Percentiles rank a stretch among this genome's conserved stretches.
These are phyloP conservation scores for Drosophila rellima DNA, from an alignment of 2,888 invertebrate genomes.

Conservation along the genomic window DNA sequence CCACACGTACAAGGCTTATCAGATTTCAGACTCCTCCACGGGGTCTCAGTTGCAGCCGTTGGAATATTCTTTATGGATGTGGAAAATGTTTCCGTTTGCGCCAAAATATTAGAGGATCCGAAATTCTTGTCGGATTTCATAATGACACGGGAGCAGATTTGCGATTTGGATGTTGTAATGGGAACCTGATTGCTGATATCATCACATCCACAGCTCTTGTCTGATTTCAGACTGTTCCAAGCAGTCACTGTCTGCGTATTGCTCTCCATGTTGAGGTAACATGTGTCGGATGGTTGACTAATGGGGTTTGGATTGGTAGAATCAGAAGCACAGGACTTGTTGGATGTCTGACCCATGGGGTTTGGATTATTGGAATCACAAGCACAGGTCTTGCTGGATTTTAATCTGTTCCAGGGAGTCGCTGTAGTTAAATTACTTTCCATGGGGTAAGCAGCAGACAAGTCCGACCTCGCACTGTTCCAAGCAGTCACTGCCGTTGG, in stretches of 20 bases:
- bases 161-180: background rate
- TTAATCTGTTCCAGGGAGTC: background rate
- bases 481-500: background rate
- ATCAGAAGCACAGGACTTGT: background rate
- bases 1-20: conserved; percentile 5
- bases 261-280: background rate
- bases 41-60: background rate
- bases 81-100: background rate
- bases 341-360: background rate
- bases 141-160: background rate
- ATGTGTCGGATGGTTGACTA: background rate
- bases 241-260: background rate
- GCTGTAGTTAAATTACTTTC: background rate
- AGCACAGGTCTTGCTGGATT: background rate
- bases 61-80: background rate
- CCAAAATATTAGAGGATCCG: background rate
- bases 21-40: background rate
- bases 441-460: background rate
- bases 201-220: conserved; percentile 1
- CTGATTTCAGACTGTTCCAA: background rate
- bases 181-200: background rate
- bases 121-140: background rate
- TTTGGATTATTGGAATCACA: background rate
- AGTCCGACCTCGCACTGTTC: background rate
- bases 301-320: background rate